Evolutionary conservation across 2,113 vertebrate genomes (phyloP).

Genomic region (Craseonycteris thonglongyai): DNA sequence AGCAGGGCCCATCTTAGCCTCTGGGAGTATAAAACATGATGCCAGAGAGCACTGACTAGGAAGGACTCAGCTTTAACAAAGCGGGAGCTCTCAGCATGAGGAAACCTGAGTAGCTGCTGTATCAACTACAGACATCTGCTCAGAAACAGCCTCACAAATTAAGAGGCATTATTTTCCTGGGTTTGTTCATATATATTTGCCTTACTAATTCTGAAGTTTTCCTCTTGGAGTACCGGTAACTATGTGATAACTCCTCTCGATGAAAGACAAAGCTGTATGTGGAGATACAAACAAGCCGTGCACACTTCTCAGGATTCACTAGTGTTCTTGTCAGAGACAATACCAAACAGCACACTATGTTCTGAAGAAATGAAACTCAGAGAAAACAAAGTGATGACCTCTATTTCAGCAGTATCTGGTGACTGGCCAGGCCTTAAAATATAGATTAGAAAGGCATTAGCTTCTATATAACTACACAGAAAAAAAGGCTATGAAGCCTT

Average conservation of each 20-base stretch:
- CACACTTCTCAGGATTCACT: not conserved
- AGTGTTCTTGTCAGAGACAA: not conserved
- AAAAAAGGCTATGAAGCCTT: too few relatives aligned
- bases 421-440: not conserved
- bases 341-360: not conserved
- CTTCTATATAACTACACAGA: not conserved
- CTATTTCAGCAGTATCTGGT: not conserved
- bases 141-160: fast-evolving
- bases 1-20: not conserved
- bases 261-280: not conserved
- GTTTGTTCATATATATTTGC: fast-evolving
- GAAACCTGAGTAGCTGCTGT: not conserved
- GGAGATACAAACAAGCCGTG: too few relatives aligned
- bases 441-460: not conserved
- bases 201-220: not conserved
- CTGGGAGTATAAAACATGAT: fast-evolving
- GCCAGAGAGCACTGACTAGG: too few relatives aligned
- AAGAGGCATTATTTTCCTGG: not conserved
- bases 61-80: not conserved
- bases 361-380: not conserved
- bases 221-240: too few relatives aligned
- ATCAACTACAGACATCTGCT: too few relatives aligned
- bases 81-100: fast-evolving
- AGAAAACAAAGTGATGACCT: not conserved
- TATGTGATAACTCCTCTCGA: too few relatives aligned